Evolutionary conservation across 2,888 invertebrate species (phyloP), one percentile per base, ranked within the genome.

Genomic region (Brenthis ino): DNA sequence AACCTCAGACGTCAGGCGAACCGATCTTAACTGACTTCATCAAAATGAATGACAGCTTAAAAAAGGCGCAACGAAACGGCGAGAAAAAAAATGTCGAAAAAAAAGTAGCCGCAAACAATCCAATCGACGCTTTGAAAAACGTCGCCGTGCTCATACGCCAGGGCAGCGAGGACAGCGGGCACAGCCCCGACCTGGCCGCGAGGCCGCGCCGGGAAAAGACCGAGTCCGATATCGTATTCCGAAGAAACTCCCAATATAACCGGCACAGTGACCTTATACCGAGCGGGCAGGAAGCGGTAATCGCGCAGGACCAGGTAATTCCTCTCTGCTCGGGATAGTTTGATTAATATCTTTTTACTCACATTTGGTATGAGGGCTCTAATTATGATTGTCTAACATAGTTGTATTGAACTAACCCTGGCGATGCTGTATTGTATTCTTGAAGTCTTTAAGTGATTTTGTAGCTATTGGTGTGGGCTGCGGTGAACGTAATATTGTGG

Each of bases 151-250:
- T 93, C 74, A 86, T 93, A 53, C 77, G 91, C 56, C 92, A 91
- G 75, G 91, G 90, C 71, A 90, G 82, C 68, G 91, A 89, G 63
- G 90, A 88, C 76, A 85, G 90, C 47, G 53, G 37, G 24, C 13
- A 28, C 24, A 1, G 54, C 89, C 88, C 89, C 16, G 93, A 92
- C 77, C 79, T 91, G 57, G 88, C 86, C 75, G 84, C 95, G 77
- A 94, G 94, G 80, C 96, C 96, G 64, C 94, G 97, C 81, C 94
- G 97, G 80, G 97, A 97, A 94, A 97, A 97, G 93, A 97, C 97
- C 82, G 97, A 97, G 92, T 97, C 97, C 72, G 96, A 97, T 87
- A 97, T 97, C 84, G 95, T 96, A 79, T 94, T 96, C 83, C 94
- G 96, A 80, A 95, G 91, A 80, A 90, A 88, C 82, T 91, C 91